Evolutionary conservation across 2,888 invertebrate genomes (phyloP).

Genomic region (Branchipolynoe longqiensis): DNA sequence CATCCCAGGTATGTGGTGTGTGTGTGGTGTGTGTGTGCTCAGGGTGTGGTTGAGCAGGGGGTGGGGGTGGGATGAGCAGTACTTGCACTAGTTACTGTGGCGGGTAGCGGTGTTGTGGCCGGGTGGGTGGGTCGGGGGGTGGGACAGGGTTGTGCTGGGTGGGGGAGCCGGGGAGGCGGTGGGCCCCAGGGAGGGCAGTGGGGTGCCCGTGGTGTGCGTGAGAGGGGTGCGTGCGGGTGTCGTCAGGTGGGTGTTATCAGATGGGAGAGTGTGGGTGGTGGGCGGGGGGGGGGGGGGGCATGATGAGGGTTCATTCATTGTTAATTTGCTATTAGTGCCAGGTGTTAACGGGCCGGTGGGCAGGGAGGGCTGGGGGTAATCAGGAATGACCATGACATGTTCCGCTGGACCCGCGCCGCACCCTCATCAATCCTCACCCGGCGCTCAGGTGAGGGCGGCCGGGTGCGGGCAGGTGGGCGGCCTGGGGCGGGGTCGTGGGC

Average conservation of each 20-base stretch:
- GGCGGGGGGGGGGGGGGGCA: not conserved
- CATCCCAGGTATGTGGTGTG: too few relatives aligned
- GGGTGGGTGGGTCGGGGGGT: too few relatives aligned
- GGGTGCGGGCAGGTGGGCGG: not conserved
- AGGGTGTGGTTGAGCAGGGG: too few relatives aligned
- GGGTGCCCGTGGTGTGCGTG: too few relatives aligned
- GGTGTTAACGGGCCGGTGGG: constrained; percentile 30
- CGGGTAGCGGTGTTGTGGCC: too few relatives aligned
- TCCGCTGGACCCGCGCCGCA: constrained; percentile 18
- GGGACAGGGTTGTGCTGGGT: too few relatives aligned
- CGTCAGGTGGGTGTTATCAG: too few relatives aligned
- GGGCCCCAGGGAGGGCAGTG: too few relatives aligned
- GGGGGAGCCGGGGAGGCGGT: too few relatives aligned
- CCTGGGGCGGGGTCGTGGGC: not conserved
- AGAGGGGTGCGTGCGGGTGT: not conserved
- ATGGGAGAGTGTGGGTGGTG: not conserved
- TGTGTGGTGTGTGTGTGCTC: too few relatives aligned
- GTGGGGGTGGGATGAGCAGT: too few relatives aligned
- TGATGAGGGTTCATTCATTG: constrained; percentile 36
- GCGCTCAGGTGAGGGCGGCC: not conserved
- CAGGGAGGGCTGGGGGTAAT: constrained; percentile 29
- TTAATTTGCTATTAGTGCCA: not conserved
- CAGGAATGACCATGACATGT: constrained; percentile 48
- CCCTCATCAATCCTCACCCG: constrained; percentile 27
- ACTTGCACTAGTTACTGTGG: too few relatives aligned